Conservation (phyloP, 2,113 vertebrate genomes). For the Mus musculus region DNA sequence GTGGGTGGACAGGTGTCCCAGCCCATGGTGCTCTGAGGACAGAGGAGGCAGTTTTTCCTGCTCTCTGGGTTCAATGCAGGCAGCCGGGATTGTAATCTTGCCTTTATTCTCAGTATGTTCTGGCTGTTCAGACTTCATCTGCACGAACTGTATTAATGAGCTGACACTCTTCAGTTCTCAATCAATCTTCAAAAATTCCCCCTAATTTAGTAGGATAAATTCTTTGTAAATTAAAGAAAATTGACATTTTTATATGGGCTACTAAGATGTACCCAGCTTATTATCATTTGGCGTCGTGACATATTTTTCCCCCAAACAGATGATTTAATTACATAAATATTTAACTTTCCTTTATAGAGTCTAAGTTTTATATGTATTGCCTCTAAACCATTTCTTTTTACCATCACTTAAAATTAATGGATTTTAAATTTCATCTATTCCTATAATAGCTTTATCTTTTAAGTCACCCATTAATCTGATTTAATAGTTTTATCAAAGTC, state of each 20-base stretch:
- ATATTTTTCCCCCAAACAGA: not conserved
- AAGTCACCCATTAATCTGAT: conserved; percentile 27
- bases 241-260: not conserved
- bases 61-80: not conserved
- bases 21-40: not conserved
- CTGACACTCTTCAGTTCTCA: not conserved
- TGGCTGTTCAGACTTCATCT: not conserved
- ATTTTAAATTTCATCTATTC: conserved; percentile 45
- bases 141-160: not conserved
- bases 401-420: conserved; percentile 47
- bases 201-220: not conserved
- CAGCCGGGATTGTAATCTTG: not conserved
- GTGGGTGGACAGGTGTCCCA: not conserved
- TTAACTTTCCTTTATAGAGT: conserved; percentile 48
- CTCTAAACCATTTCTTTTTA: conserved; percentile 56
- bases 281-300: not conserved
- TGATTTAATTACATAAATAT: conserved; percentile 43
- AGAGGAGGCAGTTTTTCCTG: not conserved
- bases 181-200: not conserved
- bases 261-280: not conserved
- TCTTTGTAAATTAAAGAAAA: conserved; percentile 27
- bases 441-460: conserved; percentile 25
- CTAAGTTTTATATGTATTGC: conserved; percentile 23
- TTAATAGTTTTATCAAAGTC: conserved; percentile 49
- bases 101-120: not conserved